These are phyloP conservation scores for Mormyrops boulengeri DNA, from an alignment of 2,797 vertebrate species.

Conservation along the genomic window DNA sequence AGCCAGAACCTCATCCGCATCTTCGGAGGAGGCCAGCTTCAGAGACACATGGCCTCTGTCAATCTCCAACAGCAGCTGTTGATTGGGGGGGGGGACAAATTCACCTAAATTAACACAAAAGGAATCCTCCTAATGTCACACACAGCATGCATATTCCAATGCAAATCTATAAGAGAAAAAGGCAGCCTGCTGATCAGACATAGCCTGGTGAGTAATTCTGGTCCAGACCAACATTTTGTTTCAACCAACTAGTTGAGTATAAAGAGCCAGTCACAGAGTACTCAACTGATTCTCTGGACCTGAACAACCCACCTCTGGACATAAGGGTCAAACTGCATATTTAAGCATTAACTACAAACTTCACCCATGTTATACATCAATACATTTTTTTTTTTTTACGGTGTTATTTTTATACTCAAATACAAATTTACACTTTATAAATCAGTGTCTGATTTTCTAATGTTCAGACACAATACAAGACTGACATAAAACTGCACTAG, in stretches of 20 bases:
- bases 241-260: not conserved
- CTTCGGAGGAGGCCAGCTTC: conserved; percentile 67
- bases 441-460: not conserved
- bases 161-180: not conserved
- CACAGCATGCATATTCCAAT: not conserved
- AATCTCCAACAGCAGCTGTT: conserved; percentile 76
- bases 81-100: not conserved
- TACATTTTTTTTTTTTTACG: not conserved
- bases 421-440: not conserved
- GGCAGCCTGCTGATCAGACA: not conserved
- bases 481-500: not conserved
- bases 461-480: not conserved
- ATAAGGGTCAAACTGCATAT: not conserved
- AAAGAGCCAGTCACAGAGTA: not conserved
- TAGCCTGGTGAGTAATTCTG: not conserved
- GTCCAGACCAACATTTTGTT: not conserved
- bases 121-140: not conserved
- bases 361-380: not conserved
- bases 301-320: not conserved
- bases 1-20: conserved; percentile 76
- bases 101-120: not conserved
- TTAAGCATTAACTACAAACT: not conserved
- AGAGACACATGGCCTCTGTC: conserved; percentile 74
- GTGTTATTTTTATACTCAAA: not conserved
- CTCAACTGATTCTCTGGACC: not conserved